Base-by-base conservation (phyloP, 1,140 invertebrate genomes). In the Aphidius ervi region DNA sequence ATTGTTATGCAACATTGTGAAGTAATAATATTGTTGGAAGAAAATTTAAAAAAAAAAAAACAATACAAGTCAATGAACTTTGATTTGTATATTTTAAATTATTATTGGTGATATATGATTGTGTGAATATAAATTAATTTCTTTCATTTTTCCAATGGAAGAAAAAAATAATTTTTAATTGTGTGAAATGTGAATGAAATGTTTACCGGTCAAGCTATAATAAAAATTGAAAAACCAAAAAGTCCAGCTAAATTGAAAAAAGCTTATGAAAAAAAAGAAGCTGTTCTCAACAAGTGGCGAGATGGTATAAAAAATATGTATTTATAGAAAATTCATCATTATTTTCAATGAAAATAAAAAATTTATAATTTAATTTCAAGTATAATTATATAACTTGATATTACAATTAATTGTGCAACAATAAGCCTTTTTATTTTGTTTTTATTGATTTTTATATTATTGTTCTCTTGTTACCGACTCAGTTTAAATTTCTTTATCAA, bases 271-370 rank as follows among this genome's bases (percentile, higher is more conserved):
- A 74, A 63, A 63, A 70, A 70, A 16, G 70, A 73, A 9, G 68
- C 67, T 40, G 74, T 80, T 59, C 71, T 80, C 43, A 71, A 65
- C 58, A 79, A 78, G 66, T 80, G 78, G 78, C 67, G 68, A 65
- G 70, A 78, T 71, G 78, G 78, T 80, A 79, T 80, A 23, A 48
- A 47, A 31, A 58, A 46, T 6, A 16, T 16, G 0, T 48, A 5
- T 16, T 16, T 6, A 5, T 6, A 4, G 6, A 6, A 5, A 50
- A 9, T 23, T 37, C 3, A 3, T 53, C 4, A 9, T 53, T 54
- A 20, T 45, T 52, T 9, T 56, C 43, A 3, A 56, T 8, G 10
- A 8, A 54, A 7, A 23, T 46, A 20, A 9, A 3, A 31, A 31
- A 31, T 31, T 3, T 31, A 31, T 1, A 31, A 3, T 1, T 31